Evolutionary conservation across 2,888 invertebrate species (phyloP).

Genomic region (Diarsia brunnea): DNA sequence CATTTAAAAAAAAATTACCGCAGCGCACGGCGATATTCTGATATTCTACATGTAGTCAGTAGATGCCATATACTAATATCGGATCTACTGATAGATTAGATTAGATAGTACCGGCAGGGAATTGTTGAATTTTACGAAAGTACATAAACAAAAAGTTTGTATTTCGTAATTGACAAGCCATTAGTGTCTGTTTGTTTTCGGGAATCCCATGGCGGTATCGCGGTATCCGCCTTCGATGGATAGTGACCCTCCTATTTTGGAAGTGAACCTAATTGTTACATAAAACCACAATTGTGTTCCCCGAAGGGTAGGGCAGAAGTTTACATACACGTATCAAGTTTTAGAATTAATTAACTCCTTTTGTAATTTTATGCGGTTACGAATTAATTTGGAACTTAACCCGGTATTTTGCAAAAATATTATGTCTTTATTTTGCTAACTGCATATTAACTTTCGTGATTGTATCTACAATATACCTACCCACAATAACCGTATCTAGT

Average conservation of each 20-base stretch:
- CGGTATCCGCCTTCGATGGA: not conserved
- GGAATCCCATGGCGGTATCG: not conserved
- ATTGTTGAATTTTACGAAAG: constrained; percentile 16
- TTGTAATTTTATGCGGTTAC: not conserved
- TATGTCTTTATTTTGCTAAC: not conserved
- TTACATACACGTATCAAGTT: not conserved
- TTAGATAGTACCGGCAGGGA: not conserved
- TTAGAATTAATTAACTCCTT: not conserved
- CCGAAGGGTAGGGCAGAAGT: not conserved
- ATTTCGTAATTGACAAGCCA: constrained; percentile 43
- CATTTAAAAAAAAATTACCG: too few relatives aligned
- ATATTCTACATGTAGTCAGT: not conserved
- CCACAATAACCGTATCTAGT: not conserved
- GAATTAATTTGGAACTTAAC: not conserved
- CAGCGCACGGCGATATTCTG: not conserved
- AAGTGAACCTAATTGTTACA: not conserved
- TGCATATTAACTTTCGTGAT: not conserved
- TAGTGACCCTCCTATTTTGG: constrained; percentile 11
- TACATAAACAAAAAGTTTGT: constrained; percentile 4
- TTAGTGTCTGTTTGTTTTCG: constrained; percentile 39
- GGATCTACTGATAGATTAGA: too few relatives aligned
- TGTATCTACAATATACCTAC: not conserved
- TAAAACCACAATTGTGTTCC: not conserved
- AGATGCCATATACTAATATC: too few relatives aligned
- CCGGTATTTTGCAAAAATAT: not conserved